phyloP scores from a whole-genome alignment of 2,113 vertebrate genomes.

The Machaerirhynchus nigripectus region DNA sequence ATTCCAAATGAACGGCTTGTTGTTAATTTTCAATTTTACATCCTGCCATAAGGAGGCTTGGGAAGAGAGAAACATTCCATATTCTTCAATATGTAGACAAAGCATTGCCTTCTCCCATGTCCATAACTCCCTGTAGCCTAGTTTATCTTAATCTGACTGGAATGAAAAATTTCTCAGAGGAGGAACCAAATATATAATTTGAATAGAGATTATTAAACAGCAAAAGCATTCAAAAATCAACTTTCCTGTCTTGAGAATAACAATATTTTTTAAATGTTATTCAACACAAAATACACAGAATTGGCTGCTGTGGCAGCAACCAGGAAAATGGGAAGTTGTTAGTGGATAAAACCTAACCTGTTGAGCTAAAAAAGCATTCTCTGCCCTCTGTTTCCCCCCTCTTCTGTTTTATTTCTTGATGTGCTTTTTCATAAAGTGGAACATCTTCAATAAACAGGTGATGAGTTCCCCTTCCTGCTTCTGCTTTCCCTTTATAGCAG shows the following conservation, averaged over 20 bases:
- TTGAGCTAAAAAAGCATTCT: neutral
- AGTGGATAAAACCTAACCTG: neutral
- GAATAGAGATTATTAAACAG: neutral
- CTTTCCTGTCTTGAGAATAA: neutral
- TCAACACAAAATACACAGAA: neutral
- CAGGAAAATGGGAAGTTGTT: neutral
- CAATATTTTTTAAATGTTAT: neutral
- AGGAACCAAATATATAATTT: neutral
- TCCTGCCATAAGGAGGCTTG: neutral
- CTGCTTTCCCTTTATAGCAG: neutral
- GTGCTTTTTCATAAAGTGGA: neutral
- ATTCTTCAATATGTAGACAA: neutral
- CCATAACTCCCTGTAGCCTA: neutral
- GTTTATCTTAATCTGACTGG: neutral
- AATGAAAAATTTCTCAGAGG: neutral
- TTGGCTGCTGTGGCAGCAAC: neutral
- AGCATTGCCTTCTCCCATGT: neutral
- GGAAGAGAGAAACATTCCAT: neutral
- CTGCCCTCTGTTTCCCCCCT: accelerated
- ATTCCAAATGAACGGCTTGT: neutral
- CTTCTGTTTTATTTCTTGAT: neutral
- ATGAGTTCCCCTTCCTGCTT: neutral
- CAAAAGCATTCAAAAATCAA: neutral
- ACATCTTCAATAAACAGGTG: neutral
- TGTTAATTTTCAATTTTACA: constrained; percentile 18